Conservation (phyloP, 2,797 vertebrate species). For the Spatula clypeata region DNA sequence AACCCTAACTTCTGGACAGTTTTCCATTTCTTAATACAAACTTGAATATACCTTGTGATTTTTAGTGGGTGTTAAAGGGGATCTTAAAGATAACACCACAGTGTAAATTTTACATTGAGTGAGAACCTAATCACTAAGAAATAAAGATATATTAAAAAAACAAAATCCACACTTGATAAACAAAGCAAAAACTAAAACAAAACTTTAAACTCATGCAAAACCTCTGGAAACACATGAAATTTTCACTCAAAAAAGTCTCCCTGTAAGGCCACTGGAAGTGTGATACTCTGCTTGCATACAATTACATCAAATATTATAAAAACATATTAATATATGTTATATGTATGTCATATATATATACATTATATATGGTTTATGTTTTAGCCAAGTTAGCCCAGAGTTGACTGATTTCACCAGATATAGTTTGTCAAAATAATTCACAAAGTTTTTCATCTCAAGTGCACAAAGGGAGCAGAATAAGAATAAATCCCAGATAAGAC, state of each 20-base stretch:
- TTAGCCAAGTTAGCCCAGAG: not conserved
- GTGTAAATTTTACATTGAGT: not conserved
- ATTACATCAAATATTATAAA: not conserved
- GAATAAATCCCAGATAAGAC: not conserved
- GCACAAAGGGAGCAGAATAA: not conserved
- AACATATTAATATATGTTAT: not conserved
- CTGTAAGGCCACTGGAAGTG: not conserved
- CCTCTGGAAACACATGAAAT: not conserved
- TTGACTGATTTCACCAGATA: not conserved
- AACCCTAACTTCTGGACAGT: not conserved
- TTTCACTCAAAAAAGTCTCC: not conserved
- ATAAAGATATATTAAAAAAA: not conserved
- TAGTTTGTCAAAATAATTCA: not conserved
- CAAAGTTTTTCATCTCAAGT: not conserved
- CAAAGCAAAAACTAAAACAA: not conserved
- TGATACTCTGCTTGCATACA: not conserved
- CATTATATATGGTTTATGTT: not conserved
- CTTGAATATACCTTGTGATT: not conserved
- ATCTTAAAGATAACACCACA: not conserved
- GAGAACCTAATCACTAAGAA: not conserved
- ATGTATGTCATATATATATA: too few relatives aligned
- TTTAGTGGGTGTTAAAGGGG: not conserved
- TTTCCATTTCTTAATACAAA: not conserved
- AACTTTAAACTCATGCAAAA: not conserved
- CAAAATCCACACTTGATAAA: not conserved